phyloP scores from a whole-genome alignment of 92 coral and sea anemone genomes.

The Heteractis magnifica region DNA sequence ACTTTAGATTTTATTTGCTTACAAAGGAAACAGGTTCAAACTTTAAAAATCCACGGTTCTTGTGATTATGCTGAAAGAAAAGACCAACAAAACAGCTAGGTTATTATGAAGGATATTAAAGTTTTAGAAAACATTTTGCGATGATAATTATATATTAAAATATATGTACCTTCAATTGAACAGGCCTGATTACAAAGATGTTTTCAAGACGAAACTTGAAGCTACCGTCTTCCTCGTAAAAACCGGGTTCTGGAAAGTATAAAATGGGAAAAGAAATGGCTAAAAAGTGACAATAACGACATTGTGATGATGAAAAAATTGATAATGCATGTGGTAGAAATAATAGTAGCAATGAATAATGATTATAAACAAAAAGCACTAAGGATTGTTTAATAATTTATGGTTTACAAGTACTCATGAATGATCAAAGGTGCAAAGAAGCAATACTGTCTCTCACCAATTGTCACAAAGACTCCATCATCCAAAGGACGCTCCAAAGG shows the following conservation, averaged over 20 bases:
- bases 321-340: not conserved
- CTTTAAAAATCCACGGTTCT: slow-evolving; percentile 33
- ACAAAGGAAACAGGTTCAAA: slow-evolving; percentile 50
- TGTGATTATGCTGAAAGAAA: slow-evolving; percentile 37
- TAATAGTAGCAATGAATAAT: not conserved
- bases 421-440: not conserved
- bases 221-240: slow-evolving; percentile 27
- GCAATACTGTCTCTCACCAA: slow-evolving; percentile 18
- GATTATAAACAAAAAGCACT: too few relatives aligned
- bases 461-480: slow-evolving; percentile 38
- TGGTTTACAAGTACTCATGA: not conserved
- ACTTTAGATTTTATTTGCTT: not conserved
- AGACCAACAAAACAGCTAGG: not conserved
- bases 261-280: too few relatives aligned
- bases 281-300: too few relatives aligned
- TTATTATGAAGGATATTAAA: not conserved
- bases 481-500: slow-evolving; percentile 35
- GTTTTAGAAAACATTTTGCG: not conserved
- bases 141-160: too few relatives aligned
- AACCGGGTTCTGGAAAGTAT: slow-evolving; percentile 38
- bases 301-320: too few relatives aligned
- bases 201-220: slow-evolving; percentile 48
- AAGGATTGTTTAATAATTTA: not conserved
- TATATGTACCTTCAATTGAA: slow-evolving; percentile 28
- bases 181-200: slow-evolving; percentile 40